phyloP scores from a whole-genome alignment of 2,888 invertebrate genomes.

The Apantesis nais region DNA sequence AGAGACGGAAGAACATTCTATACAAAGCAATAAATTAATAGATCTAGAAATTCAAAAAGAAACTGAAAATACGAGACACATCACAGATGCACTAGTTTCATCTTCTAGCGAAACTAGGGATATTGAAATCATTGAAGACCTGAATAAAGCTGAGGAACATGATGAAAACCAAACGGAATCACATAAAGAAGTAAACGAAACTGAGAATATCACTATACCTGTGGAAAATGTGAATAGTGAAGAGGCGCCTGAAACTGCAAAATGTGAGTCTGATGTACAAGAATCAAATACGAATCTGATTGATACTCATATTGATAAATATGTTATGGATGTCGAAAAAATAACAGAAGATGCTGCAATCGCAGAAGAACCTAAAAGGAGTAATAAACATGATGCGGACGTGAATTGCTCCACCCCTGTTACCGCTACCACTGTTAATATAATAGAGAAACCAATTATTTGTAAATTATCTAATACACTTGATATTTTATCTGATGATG shows the following conservation, averaged over 20 bases:
- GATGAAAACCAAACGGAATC: constrained; percentile 1
- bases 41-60: constrained; percentile 7
- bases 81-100: constrained; percentile 2
- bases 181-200: not conserved
- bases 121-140: constrained; percentile 2
- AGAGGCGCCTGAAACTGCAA: not conserved
- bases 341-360: constrained; percentile 2
- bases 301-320: constrained; percentile 1
- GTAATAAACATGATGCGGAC: constrained; percentile 12
- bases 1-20: not conserved
- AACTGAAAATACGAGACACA: not conserved
- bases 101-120: constrained; percentile 8
- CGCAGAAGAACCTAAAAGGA: constrained; percentile 16
- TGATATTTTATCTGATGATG: constrained; percentile 77
- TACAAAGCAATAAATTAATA: not conserved
- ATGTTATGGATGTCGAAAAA: constrained; percentile 12
- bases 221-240: not conserved
- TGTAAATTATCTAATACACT: constrained; percentile 72
- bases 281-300: not conserved
- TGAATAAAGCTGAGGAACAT: not conserved
- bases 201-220: not conserved
- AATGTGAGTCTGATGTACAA: not conserved
- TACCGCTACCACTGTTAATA: constrained; percentile 15
- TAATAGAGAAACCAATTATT: constrained; percentile 44
- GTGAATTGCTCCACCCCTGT: constrained; percentile 12